These are phyloP conservation scores for Anguilla anguilla DNA, from an alignment of 2,797 vertebrate genomes.

Conservation along the genomic window DNA sequence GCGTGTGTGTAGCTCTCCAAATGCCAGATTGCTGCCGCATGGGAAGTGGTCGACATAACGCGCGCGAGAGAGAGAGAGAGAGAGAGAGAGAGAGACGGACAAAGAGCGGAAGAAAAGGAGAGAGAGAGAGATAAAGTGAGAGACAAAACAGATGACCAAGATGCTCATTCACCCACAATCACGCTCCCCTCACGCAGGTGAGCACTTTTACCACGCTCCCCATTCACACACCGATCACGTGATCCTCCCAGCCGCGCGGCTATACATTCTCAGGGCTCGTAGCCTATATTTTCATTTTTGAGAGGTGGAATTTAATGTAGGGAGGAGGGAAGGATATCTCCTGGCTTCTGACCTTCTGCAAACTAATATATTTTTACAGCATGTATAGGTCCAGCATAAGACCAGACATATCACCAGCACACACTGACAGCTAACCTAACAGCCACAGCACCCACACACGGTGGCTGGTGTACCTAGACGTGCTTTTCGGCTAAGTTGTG, in stretches of 20 bases:
- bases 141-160: neutral
- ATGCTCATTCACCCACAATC: neutral
- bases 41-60: slow-evolving; percentile 61
- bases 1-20: slow-evolving; percentile 56
- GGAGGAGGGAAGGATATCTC: neutral
- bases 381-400: neutral
- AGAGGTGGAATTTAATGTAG: neutral
- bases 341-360: neutral
- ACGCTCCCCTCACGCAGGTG: neutral
- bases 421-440: neutral
- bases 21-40: slow-evolving; percentile 75
- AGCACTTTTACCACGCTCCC: slow-evolving; percentile 33
- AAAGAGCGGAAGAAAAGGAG: slow-evolving; percentile 48
- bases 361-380: neutral
- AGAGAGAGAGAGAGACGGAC: neutral
- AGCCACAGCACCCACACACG: neutral
- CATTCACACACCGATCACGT: slow-evolving; percentile 24
- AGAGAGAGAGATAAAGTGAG: slow-evolving; percentile 15
- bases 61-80: slow-evolving; percentile 31
- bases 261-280: slow-evolving; percentile 33
- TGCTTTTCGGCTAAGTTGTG: neutral
- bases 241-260: neutral
- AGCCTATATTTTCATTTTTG: neutral
- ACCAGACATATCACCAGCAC: neutral
- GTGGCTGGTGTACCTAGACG: neutral